phyloP scores from a whole-genome alignment of 2,797 vertebrate species.

The Poecilia picta region DNA sequence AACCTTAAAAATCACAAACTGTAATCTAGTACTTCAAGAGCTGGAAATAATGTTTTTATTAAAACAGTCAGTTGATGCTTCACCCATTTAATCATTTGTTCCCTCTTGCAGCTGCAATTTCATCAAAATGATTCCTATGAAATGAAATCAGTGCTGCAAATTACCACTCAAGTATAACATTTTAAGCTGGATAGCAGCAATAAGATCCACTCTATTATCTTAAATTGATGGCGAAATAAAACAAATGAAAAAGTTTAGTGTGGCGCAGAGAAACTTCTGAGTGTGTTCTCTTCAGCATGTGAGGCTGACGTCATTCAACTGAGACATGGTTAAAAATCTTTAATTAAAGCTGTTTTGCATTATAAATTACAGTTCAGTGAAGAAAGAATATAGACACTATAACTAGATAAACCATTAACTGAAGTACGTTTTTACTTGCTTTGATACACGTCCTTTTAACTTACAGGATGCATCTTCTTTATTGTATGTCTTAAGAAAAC shows the following conservation, averaged over 20 bases:
- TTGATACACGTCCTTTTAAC: background rate
- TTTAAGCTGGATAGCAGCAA: slow-evolving; percentile 6
- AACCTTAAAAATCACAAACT: background rate
- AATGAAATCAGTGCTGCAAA: background rate
- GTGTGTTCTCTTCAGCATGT: slow-evolving; percentile 22
- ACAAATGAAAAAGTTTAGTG: background rate
- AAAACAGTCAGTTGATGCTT: background rate
- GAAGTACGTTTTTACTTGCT: background rate
- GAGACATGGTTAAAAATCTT: slow-evolving; percentile 35
- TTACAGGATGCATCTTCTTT: background rate
- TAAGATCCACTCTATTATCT: slow-evolving; percentile 16
- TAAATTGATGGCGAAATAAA: slow-evolving; percentile 39
- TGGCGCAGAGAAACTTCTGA: slow-evolving; percentile 15
- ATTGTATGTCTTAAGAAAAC: background rate
- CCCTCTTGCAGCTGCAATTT: background rate
- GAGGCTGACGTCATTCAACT: slow-evolving; percentile 43
- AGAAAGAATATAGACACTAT: background rate
- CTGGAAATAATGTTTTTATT: background rate
- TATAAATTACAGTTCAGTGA: background rate
- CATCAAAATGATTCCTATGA: background rate
- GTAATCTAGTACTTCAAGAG: background rate
- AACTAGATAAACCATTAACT: background rate
- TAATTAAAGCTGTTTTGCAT: slow-evolving; percentile 28
- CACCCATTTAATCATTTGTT: background rate
- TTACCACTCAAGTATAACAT: slow-evolving; percentile 5